Evolutionary conservation across 1,140 invertebrate genomes (phyloP), one percentile per base, ranked within the genome.

Genomic region (Bombus fervidus): DNA sequence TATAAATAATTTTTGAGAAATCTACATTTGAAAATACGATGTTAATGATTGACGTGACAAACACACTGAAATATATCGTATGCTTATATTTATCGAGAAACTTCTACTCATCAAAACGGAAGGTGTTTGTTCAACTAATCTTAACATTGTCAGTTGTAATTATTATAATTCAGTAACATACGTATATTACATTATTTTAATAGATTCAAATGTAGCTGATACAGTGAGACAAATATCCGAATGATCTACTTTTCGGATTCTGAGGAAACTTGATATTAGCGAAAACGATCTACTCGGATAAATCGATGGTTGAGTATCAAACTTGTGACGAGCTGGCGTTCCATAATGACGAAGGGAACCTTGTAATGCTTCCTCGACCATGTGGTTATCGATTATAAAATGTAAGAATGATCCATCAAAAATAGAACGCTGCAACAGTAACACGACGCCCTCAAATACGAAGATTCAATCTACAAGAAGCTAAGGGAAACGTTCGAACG

Each of bases 381-480:
- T 9, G n/a, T n/a, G n/a, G 71, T n/a, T 72, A 41, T n/a, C 71
- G 41, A 73, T 31, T 39, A 3, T 77, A 62, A 77, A 77, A 22
- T 28, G 74, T 13, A 28, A 53, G 74, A 25, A 37, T 34, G 74
- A 76, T 8, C 25, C 25, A 41, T 62, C 15, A 59, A 41, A 15
- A n/a, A 72, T 41, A 37, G 18, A 15, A 72, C 13, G 25, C 13
- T 15, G 62, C n/a, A 31, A 18, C 64, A 2, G 2, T 15, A 66
- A 53, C 18, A 22, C 47, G 18, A 53, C 13, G 15, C 6, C n/a
- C 15, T 66, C 2, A 31, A 66, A 34, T 15, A 6, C 12, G 64
- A 66, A 18, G n/a, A 66, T 15, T 64, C 15, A 13, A 31, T 66
- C 15, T 8, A 28, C 5, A 53, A 53, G 47, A 53, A 53, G 47